Base-by-base conservation (phyloP, 2,113 vertebrate species). In the Synodontis membranacea region DNA sequence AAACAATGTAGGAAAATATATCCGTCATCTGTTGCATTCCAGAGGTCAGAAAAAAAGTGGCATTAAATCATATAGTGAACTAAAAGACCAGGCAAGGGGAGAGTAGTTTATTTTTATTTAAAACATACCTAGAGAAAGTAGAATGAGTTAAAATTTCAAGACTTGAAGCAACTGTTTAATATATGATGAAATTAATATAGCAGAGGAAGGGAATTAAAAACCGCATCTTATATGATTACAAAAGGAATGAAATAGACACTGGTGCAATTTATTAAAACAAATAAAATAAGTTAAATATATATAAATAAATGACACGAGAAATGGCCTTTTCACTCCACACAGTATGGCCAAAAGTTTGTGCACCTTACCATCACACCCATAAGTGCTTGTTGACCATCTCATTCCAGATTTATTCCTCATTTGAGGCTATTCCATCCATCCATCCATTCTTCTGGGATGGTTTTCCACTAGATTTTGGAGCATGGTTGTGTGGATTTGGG, bases 1-100 rank as follows among this genome's bases (percentile, higher is more conserved):
- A 95, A 96, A 95, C 95, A 96, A 95, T 96, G 94, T 92, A 92
- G 95, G 94, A 96, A 95, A 96, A 94, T 94, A 94, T 94, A 94
- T 93, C 92, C 92, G 92, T 94, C 92, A 94, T 94, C 64, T 86
- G 84, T 88, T 88, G 92, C 93, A 92, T 94, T 93, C 92, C 93
- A 92, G 91, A 90, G 88, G 86, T 84, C 90, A 91, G 91, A 89
- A 91, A 93, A 93, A 92, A 93, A 93, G 92, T 88, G 66, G 88
- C 70, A 89, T 91, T 93, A 93, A 94, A 95, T 96, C 93, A 94
- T 88, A 93, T 88, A 93, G 92, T 90, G 86, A 91, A 89, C 88
- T 93, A 91, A 85, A 84, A 88, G 56, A 82, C 52, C 39, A 46
- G 74, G n/a, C 25, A 58, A 80, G 89, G 82, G 84, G 79, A 83